phyloP scores from a whole-genome alignment of 2,113 vertebrate species.

The Chauna torquata region DNA sequence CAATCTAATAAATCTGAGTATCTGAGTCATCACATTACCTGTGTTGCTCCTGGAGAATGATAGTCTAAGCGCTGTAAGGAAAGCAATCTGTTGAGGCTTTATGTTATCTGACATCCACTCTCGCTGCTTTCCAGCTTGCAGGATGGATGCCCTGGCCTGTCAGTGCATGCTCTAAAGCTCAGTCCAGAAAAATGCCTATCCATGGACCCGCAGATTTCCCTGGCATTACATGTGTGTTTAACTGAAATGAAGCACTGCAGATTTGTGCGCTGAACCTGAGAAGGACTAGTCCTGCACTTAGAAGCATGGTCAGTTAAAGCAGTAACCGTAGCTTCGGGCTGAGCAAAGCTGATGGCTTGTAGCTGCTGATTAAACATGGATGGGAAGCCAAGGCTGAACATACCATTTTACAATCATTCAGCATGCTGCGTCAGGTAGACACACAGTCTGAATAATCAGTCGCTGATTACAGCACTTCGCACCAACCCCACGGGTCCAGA shows the following conservation, averaged over 20 bases:
- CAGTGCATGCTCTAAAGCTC: neutral
- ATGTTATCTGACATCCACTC: neutral
- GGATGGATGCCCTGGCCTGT: neutral
- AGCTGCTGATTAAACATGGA: neutral
- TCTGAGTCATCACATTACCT: neutral
- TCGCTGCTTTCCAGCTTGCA: no score
- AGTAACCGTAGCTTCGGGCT: neutral
- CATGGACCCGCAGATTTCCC: neutral
- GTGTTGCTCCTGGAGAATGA: neutral
- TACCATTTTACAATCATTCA: neutral
- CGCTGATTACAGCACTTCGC: neutral
- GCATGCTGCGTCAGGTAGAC: neutral
- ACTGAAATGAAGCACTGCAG: neutral
- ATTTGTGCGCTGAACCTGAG: fast-evolving
- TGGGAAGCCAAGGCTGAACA: neutral
- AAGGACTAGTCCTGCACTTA: neutral
- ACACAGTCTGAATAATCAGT: neutral
- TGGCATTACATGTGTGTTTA: neutral
- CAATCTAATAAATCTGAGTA: neutral
- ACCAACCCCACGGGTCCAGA: fast-evolving
- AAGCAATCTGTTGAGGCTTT: neutral
- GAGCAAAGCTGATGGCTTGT: neutral
- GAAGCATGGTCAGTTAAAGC: neutral
- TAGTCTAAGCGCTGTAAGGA: no score
- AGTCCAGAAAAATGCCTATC: no score